Evolutionary conservation across 1,140 invertebrate genomes (phyloP), one percentile per base, ranked within the genome.

Genomic region (Cotesia chilonis): DNA sequence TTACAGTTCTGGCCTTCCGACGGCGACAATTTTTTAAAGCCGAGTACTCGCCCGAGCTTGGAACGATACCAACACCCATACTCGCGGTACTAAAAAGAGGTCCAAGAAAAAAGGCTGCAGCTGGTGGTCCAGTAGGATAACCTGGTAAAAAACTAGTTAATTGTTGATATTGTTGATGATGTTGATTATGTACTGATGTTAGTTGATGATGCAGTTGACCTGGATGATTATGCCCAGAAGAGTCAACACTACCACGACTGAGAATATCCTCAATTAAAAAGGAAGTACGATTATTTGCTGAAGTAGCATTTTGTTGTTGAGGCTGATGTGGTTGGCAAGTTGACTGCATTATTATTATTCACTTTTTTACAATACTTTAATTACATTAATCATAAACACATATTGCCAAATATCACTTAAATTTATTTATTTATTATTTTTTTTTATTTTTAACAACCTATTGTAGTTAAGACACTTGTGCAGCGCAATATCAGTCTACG

Each of bases 1-100:
- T 86, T 70, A 87, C 98, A 0, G 98, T 99, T 63, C 98, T 88
- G 0, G 96, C 96, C 88, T 98, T 98, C 76, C 96, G 89, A 79
- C 96, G 90, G 6, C 96, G 89, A 84, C 96, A 97, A 79, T 97
- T 94, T 83, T 97, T 96, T 47, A 95, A 87, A 0, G 94, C 94
- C 57, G 83, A 80, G 38, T 84, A 78, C 74, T 85, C 84, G 41
- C 79, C 77, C 64, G 83, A 81, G 7, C 82, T 83, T 9, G 85
- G 84, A 17, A 88, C 82, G 5, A 84, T 83, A 5, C 83, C 80
- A 59, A 84, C 88, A 68, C 78, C 86, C 85, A 80, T 85, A 41
- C 81, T 81, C 3, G 84, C 79, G 63, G 81, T 81, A 38, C 82
- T 79, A 60, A 85, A 85, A 38, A 86, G 76, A 7, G 82, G 83